A percentile compares a stretch with the other conserved stretches of the same genome.
Conservation (phyloP, 1,140 invertebrate genomes). For the Brachionus paranguensis region DNA sequence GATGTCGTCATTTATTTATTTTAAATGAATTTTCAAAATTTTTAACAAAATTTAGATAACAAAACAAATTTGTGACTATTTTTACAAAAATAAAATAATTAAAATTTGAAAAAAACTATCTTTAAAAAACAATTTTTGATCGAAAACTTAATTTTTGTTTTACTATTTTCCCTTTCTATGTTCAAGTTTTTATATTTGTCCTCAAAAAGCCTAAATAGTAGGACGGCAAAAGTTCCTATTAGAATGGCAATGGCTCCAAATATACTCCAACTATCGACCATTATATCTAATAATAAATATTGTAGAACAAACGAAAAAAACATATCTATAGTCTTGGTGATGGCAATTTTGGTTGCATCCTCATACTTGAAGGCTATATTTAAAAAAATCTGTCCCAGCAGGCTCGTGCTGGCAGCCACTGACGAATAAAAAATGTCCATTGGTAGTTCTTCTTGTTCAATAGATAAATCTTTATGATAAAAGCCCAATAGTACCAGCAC, state of each 20-base stretch:
- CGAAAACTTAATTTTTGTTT: background rate
- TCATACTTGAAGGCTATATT: conserved; percentile 21
- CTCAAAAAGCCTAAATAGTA: conserved; percentile 5
- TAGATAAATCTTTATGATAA: background rate
- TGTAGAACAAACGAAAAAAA: conserved; percentile 30
- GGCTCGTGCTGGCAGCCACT: background rate
- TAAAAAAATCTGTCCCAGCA: conserved; percentile 11
- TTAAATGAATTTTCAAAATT: background rate
- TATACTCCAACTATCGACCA: background rate
- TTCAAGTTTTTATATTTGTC: background rate
- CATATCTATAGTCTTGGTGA: conserved; percentile 21
- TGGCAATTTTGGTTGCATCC: conserved; percentile 36
- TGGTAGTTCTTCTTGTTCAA: background rate
- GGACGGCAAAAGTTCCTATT: background rate
- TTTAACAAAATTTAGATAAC: background rate
- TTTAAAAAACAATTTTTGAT: background rate
- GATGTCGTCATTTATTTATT: no score
- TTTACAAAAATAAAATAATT: background rate
- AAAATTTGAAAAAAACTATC: background rate
- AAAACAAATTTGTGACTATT: background rate
- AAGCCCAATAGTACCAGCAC: background rate
- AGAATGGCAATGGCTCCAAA: conserved; percentile 9
- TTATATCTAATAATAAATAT: background rate
- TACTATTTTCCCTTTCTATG: background rate
- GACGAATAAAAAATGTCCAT: conserved; percentile 39